A percentile compares a stretch with the other conserved stretches of the same genome.
Evolutionary conservation across 2,797 vertebrate genomes (phyloP).

Genomic region (Margarornis squamiger): DNA sequence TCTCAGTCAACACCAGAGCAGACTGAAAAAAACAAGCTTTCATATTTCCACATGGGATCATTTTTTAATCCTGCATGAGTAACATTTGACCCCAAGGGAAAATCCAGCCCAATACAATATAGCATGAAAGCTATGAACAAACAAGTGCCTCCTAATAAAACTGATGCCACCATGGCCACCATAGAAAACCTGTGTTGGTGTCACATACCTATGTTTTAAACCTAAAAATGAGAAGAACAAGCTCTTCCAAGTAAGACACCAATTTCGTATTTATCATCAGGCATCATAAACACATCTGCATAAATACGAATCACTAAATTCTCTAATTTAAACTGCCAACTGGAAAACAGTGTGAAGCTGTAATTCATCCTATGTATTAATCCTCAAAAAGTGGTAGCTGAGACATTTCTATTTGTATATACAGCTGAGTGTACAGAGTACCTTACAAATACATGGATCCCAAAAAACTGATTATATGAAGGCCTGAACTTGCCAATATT

Average conservation of each 20-base stretch:
- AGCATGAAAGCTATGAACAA: background rate
- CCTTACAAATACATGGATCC: background rate
- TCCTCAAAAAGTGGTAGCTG: background rate
- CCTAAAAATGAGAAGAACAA: background rate
- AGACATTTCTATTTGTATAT: background rate
- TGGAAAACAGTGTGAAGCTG: background rate
- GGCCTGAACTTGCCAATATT: background rate
- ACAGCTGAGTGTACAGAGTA: background rate
- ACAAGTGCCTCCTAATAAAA: background rate
- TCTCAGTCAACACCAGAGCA: background rate
- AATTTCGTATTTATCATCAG: background rate
- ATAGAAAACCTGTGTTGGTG: background rate
- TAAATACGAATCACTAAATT: background rate
- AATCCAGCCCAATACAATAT: background rate
- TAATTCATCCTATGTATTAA: background rate
- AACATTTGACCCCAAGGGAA: background rate
- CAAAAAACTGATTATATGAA: background rate
- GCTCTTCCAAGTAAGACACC: background rate
- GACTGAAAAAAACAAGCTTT: background rate
- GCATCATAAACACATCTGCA: background rate
- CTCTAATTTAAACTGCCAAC: background rate
- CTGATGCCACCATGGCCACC: background rate
- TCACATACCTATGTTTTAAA: background rate
- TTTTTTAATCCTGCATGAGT: background rate
- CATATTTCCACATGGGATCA: background rate